Conservation (phyloP, 2,113 vertebrate species). For the Ammodytes marinus region DNA sequence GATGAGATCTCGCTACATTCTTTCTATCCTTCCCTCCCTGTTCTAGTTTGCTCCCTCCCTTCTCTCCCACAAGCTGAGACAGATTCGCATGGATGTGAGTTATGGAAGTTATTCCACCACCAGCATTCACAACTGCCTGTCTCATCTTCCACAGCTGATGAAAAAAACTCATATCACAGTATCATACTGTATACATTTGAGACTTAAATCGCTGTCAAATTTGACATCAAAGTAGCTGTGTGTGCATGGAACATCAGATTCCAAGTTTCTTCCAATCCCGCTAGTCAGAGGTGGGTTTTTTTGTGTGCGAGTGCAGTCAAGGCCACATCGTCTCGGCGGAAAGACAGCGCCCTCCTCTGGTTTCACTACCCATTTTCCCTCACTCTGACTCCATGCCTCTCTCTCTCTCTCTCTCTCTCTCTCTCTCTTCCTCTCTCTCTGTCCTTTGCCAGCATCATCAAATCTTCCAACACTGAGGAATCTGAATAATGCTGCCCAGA, state of each 20-base stretch:
- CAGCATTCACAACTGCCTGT: constrained; percentile 18
- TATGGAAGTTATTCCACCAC: constrained; percentile 55
- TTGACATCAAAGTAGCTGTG: background rate
- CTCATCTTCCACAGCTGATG: constrained; percentile 37
- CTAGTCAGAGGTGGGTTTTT: background rate
- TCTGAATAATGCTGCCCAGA: constrained; percentile 74
- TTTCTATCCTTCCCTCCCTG: constrained; percentile 71
- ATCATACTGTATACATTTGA: background rate
- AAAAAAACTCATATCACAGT: constrained; percentile 38
- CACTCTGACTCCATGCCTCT: constrained; percentile 30
- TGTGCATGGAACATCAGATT: constrained; percentile 10
- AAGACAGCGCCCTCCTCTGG: constrained; percentile 72
- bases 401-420: constrained; percentile 23
- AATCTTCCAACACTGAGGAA: constrained; percentile 66
- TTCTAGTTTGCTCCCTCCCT: constrained; percentile 72
- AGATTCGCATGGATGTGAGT: constrained; percentile 78
- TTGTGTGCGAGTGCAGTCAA: constrained; percentile 23
- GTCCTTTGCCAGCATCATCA: constrained; percentile 62
- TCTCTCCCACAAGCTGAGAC: constrained; percentile 80
- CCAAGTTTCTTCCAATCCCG: constrained; percentile 16
- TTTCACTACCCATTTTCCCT: constrained; percentile 33
- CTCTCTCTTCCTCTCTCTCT: constrained; percentile 31
- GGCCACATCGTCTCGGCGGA: constrained; percentile 17
- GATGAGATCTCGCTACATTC: constrained; percentile 77
- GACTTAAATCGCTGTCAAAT: background rate